These are phyloP conservation scores for Heliconius himera DNA, from an alignment of 1,140 invertebrate genomes.

Conservation along the genomic window DNA sequence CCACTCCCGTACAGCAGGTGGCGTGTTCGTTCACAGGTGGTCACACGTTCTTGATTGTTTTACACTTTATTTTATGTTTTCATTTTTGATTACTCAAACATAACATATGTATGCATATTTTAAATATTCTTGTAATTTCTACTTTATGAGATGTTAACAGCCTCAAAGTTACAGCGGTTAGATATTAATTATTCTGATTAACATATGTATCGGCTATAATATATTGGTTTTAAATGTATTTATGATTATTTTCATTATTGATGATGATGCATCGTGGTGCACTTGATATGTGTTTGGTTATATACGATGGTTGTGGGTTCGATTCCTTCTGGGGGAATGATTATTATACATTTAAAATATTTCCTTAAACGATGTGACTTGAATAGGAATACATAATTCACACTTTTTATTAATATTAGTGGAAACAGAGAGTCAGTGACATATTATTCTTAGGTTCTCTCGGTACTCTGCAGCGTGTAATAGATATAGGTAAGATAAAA, in stretches of 20 bases:
- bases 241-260: background rate
- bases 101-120: slow-evolving; percentile 1
- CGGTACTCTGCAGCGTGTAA: too few relatives aligned
- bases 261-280: background rate
- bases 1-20: slow-evolving; percentile 21
- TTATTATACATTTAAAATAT: background rate
- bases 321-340: background rate
- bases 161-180: background rate
- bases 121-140: background rate
- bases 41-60: slow-evolving; percentile 10
- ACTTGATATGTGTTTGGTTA: background rate
- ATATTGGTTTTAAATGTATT: background rate
- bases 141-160: background rate
- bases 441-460: too few relatives aligned
- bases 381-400: too few relatives aligned
- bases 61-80: background rate
- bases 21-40: slow-evolving; percentile 19
- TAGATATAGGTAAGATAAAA: too few relatives aligned
- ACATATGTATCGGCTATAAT: background rate
- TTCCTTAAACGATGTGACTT: too few relatives aligned
- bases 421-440: too few relatives aligned
- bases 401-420: too few relatives aligned
- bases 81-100: background rate
- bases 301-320: background rate
- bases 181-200: background rate